These are phyloP conservation scores for Sinella curviseta DNA, from an alignment of 1,140 invertebrate genomes.

Conservation along the genomic window DNA sequence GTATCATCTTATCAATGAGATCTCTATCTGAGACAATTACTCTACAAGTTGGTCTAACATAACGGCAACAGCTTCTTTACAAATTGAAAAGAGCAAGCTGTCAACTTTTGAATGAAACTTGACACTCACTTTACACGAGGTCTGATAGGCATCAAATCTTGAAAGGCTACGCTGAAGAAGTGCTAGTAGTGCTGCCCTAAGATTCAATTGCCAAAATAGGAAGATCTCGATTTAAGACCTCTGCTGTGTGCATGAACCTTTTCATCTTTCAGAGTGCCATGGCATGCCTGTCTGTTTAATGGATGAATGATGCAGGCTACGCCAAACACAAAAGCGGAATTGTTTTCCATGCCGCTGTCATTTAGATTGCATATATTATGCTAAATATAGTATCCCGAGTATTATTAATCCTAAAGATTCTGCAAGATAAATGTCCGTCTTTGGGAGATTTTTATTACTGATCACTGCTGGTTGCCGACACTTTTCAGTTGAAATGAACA, in stretches of 20 bases:
- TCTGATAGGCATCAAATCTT: conserved; percentile 4
- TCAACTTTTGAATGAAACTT: conserved; percentile 15
- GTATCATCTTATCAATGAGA: not conserved
- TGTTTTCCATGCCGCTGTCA: not conserved
- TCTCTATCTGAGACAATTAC: not conserved
- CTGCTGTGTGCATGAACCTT: not conserved
- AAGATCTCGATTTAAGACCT: conserved; percentile 17
- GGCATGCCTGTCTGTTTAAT: no score
- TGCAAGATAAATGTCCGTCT: no score
- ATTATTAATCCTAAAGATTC: no score
- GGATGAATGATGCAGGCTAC: not conserved
- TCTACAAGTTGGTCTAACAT: not conserved
- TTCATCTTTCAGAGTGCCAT: not conserved
- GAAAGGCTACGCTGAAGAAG: not conserved
- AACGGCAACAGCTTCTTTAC: not conserved
- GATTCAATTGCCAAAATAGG: not conserved
- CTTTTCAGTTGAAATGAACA: no score
- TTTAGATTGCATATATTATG: not conserved
- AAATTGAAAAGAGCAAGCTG: conserved; percentile 17
- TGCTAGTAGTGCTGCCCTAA: no score
- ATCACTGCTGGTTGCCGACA: no score
- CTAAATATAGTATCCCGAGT: not conserved
- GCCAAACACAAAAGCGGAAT: not conserved
- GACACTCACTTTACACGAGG: not conserved
- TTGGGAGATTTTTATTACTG: no score